Evolutionary conservation across 2,888 invertebrate species (phyloP), one percentile per base, ranked within the genome.

Genomic region (Invenusta paracnida): DNA sequence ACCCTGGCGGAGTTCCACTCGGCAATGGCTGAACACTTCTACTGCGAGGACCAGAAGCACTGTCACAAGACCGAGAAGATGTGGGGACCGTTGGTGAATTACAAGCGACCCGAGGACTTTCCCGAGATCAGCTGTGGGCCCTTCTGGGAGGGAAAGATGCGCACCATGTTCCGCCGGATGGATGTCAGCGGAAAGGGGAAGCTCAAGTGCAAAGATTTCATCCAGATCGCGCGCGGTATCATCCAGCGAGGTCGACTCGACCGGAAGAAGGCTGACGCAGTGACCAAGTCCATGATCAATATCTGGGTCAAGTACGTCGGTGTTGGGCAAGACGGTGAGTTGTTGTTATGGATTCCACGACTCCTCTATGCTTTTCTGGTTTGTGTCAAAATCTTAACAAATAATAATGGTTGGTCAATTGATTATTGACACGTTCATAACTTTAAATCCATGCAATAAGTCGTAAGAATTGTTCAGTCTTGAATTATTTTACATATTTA

Each of bases 61-160:
- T n/a, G n/a, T n/a, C n/a, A n/a, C n/a, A 0, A 87, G 28, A 31
- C 13, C 17, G 1, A 23, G 1, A 85, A 31, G 11, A 23, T 86
- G 0, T 86, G 27, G 17, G 86, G 86, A 1, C 86, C 67, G 30
- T 27, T 86, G 25, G 81, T 86, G 30, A 86, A 87, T 29, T 86
- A 86, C 86, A 86, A 86, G 30, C 23, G 86, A 11, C 48, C 86
- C n/a, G 86, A 87, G 67, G 86, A 86, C 23, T 86, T 79, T 27
- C 31, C 31, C 23, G 81, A 87, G 67, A 28, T 86, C 13, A 2
- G 30, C 2, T 86, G 27, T 30, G 73, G 86, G 1, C 86, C 86
- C n/a, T 29, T 23, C 28, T 86, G 86, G 86, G 86, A 86, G 31
- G 86, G 86, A n/a, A 86, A 86, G 28, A 86, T 86, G 86, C n/a